Conservation (phyloP, 2,888 invertebrate genomes). For the Monoplex corrugatus region DNA sequence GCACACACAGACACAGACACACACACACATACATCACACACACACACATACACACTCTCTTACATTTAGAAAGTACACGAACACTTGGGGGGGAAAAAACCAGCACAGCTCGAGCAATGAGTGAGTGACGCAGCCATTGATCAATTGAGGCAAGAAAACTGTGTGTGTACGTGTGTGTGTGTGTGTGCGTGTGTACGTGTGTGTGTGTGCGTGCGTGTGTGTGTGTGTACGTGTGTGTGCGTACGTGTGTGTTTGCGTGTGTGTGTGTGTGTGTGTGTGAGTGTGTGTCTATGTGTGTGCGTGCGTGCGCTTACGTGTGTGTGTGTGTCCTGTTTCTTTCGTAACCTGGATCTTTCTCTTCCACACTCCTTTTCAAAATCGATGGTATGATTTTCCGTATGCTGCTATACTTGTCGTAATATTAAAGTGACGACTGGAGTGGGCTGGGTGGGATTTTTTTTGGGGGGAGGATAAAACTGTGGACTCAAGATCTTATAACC, state of each 20-base stretch:
- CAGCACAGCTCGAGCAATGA: background rate
- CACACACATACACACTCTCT: too few species aligned
- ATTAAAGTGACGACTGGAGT: too few species aligned
- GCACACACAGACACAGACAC: too few species aligned
- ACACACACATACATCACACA: too few species aligned
- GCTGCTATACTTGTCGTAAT: too few species aligned
- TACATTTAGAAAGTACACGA: background rate
- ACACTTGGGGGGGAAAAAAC: background rate
- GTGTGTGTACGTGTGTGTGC: background rate
- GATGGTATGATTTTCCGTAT: too few species aligned
- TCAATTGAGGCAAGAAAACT: background rate
- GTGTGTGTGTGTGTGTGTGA: background rate
- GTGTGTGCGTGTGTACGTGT: background rate
- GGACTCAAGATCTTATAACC: too few species aligned
- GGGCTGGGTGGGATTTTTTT: too few species aligned
- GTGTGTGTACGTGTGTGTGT: background rate
- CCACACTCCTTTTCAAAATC: too few species aligned
- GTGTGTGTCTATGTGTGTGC: background rate
- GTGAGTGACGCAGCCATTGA: background rate
- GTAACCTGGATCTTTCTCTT: too few species aligned
- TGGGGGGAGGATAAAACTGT: background rate
- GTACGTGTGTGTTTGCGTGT: background rate
- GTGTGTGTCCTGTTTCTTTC: background rate
- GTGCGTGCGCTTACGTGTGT: background rate
- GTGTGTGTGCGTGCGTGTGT: background rate